These are phyloP conservation scores for Hirtodrosophila cameraria DNA, from an alignment of 2,888 invertebrate genomes.

Conservation along the genomic window DNA sequence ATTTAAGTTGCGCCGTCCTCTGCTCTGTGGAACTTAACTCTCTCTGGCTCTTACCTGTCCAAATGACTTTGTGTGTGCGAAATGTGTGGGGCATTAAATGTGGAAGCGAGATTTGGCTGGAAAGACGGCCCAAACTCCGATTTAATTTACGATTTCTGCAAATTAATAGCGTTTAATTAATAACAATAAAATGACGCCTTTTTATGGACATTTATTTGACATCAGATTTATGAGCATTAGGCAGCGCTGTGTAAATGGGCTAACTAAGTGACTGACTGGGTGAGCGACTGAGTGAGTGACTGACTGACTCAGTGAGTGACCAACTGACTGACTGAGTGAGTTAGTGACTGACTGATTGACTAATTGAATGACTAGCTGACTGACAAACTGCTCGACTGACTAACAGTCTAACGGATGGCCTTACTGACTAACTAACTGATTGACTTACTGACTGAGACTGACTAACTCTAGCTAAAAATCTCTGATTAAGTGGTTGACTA, in stretches of 20 bases:
- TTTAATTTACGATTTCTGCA: slow-evolving; percentile 81
- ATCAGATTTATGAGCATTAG: slow-evolving; percentile 65
- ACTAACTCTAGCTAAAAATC: slow-evolving; percentile 4
- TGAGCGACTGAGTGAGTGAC: slow-evolving; percentile 1
- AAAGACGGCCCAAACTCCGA: slow-evolving; percentile 40
- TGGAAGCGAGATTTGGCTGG: slow-evolving; percentile 39
- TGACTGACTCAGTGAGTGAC: slow-evolving; percentile 4
- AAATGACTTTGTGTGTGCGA: slow-evolving; percentile 57
- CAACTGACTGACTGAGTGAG: slow-evolving; percentile 9
- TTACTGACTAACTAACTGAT: slow-evolving; percentile 14
- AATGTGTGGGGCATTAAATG: slow-evolving; percentile 55
- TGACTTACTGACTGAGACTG: too few relatives aligned
- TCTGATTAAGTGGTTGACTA: background rate
- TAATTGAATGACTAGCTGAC: slow-evolving; percentile 8
- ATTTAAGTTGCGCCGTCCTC: slow-evolving; percentile 59
- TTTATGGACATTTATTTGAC: slow-evolving; percentile 74
- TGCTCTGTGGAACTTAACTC: slow-evolving; percentile 6
- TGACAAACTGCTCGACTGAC: too few relatives aligned
- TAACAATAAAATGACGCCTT: slow-evolving; percentile 81
- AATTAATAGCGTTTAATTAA: slow-evolving; percentile 81
- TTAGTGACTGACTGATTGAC: slow-evolving; percentile 1
- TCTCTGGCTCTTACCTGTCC: slow-evolving; percentile 51
- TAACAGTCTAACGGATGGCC: slow-evolving; percentile 4
- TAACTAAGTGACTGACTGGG: slow-evolving; percentile 16
- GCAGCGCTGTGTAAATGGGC: slow-evolving; percentile 17